Evolutionary conservation across 2,113 vertebrate species (phyloP).

Genomic region (Myotis brandtii): DNA sequence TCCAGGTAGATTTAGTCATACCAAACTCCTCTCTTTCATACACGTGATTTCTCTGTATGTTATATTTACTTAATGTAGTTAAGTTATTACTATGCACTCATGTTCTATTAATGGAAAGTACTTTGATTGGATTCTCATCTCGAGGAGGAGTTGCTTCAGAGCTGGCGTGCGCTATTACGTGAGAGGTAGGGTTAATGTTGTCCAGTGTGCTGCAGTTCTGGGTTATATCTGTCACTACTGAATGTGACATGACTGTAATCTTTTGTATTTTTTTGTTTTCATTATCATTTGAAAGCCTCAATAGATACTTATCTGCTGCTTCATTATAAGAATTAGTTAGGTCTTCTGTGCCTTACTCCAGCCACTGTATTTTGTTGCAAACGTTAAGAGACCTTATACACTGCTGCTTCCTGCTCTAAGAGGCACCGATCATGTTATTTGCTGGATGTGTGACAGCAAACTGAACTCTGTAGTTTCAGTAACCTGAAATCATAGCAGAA

Average conservation of each 20-base stretch:
- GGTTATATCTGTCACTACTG: not conserved
- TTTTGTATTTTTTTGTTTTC: constrained; percentile 5
- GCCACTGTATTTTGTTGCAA: not conserved
- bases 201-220: not conserved
- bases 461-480: not conserved
- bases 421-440: not conserved
- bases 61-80: constrained; percentile 79
- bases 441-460: not conserved
- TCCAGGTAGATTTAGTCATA: not conserved
- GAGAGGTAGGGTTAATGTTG: constrained; percentile 88
- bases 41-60: not conserved
- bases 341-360: not conserved
- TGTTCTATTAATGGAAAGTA: constrained; percentile 95
- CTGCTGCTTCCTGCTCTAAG: not conserved
- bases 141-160: constrained; percentile 96
- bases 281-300: not conserved
- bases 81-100: constrained; percentile 93
- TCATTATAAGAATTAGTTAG: not conserved
- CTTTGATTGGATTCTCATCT: constrained; percentile 96
- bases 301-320: not conserved
- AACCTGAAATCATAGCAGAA: not conserved
- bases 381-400: not conserved
- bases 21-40: not conserved
- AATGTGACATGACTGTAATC: not conserved
- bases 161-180: constrained; percentile 97